Conservation (phyloP, 2,797 vertebrate genomes). For the Sardinella longiceps region DNA sequence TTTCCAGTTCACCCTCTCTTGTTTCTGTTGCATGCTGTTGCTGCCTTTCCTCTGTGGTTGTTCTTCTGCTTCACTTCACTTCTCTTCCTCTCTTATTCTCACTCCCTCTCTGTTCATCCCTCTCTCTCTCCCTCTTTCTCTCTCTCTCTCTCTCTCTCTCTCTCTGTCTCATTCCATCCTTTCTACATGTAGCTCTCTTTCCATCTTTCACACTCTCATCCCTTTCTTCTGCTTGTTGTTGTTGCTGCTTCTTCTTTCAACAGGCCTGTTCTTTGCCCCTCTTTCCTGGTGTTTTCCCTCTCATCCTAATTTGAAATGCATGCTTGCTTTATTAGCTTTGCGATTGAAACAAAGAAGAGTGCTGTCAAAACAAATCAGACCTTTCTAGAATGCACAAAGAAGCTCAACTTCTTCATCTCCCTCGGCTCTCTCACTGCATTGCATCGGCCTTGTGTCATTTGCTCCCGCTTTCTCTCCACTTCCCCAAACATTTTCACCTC, state of each 20-base stretch:
- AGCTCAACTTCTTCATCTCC: background rate
- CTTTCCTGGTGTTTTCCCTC: background rate
- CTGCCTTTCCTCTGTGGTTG: background rate
- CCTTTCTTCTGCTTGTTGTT: background rate
- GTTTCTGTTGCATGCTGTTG: background rate
- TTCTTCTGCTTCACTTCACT: background rate
- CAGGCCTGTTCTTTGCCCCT: background rate
- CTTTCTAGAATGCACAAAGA: background rate
- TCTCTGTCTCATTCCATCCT: background rate
- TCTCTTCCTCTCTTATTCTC: background rate
- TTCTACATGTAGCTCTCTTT: background rate
- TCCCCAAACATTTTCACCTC: background rate
- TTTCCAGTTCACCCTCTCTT: background rate
- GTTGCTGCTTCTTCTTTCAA: background rate
- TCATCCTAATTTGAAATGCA: background rate
- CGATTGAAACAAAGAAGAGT: background rate
- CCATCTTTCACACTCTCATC: slow-evolving; percentile 7
- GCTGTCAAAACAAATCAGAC: background rate
- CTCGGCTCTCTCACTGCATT: background rate
- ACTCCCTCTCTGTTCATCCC: background rate
- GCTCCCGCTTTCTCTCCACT: background rate
- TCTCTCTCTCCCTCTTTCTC: background rate
- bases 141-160: background rate
- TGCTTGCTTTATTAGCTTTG: background rate
- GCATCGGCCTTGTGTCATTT: background rate